Conservation (phyloP, 2,888 invertebrate species). For the Zaprionus lineosus region DNA sequence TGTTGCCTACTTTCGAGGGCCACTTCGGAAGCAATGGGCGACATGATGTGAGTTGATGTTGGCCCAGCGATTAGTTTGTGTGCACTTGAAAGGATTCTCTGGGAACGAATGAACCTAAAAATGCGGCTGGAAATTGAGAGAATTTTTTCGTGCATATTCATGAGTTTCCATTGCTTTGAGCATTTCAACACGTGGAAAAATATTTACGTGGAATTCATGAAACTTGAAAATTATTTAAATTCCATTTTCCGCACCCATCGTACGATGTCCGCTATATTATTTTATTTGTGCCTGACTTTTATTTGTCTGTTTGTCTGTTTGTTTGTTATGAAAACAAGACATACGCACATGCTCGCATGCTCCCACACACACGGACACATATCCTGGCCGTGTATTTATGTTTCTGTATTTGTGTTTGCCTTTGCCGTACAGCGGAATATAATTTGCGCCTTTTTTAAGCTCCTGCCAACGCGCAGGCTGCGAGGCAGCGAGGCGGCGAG, state of each 20-base stretch:
- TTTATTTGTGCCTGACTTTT: conserved; percentile 27
- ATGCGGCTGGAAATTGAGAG: too few species aligned
- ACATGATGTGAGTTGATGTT: conserved; percentile 2
- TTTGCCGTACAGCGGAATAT: conserved; percentile 69
- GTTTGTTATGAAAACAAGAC: conserved; percentile 49
- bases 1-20: conserved; percentile 65
- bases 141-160: too few species aligned
- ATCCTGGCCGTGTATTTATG: conserved; percentile 34
- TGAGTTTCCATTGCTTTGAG: too few species aligned
- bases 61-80: too few species aligned
- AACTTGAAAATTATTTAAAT: conserved; percentile 9
- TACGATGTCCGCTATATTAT: conserved; percentile 25
- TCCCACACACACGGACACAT: conserved; percentile 19
- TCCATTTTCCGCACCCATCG: conserved; percentile 16
- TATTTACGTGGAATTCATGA: too few species aligned
- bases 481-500: background rate
- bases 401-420: conserved; percentile 51
- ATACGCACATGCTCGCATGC: background rate
- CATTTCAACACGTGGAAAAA: too few species aligned
- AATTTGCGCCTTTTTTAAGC: conserved; percentile 67
- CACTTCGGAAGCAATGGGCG: conserved; percentile 20
- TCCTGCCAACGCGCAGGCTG: conserved; percentile 28
- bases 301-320: conserved; percentile 49
- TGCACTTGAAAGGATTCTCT: too few species aligned
- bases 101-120: too few species aligned